phyloP scores from a whole-genome alignment of 2,888 invertebrate genomes.

The Alcis repandata region DNA sequence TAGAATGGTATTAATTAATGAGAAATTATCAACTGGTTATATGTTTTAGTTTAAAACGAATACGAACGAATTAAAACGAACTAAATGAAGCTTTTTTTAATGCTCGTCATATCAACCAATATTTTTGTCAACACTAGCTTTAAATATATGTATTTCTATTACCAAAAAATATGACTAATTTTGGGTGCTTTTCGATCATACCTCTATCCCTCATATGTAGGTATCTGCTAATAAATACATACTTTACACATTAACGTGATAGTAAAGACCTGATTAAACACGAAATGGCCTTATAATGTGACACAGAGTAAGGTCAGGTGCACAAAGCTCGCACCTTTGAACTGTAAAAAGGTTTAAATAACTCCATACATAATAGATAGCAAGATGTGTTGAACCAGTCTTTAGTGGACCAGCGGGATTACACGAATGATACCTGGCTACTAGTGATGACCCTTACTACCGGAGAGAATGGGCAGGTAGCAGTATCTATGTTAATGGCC shows the following conservation, averaged over 20 bases:
- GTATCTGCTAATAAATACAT: not conserved
- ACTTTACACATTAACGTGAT: constrained; percentile 8
- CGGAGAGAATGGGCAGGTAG: not conserved
- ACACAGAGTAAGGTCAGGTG: constrained; percentile 25
- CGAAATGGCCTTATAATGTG: not conserved
- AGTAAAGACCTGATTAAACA: not conserved
- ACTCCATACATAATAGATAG: constrained; percentile 52
- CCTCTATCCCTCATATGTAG: too few species aligned
- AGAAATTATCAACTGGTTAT: too few species aligned
- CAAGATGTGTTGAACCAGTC: constrained; percentile 68
- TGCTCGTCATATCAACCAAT: too few species aligned
- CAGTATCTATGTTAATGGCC: not conserved
- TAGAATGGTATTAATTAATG: too few species aligned
- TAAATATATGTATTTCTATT: too few species aligned
- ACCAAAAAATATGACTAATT: too few species aligned
- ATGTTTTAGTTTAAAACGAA: too few species aligned
- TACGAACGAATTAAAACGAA: too few species aligned
- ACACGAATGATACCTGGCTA: constrained; percentile 30
- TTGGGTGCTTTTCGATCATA: too few species aligned
- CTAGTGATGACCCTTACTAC: constrained; percentile 24
- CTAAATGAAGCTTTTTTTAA: too few species aligned
- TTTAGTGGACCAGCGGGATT: constrained; percentile 39
- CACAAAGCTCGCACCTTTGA: constrained; percentile 44
- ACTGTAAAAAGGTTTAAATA: constrained; percentile 50
- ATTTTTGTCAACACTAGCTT: too few species aligned